A percentile compares a stretch with the other conserved stretches of the same genome.
Conservation (phyloP, 2,888 invertebrate species). For the Campopleginae sp. region DNA sequence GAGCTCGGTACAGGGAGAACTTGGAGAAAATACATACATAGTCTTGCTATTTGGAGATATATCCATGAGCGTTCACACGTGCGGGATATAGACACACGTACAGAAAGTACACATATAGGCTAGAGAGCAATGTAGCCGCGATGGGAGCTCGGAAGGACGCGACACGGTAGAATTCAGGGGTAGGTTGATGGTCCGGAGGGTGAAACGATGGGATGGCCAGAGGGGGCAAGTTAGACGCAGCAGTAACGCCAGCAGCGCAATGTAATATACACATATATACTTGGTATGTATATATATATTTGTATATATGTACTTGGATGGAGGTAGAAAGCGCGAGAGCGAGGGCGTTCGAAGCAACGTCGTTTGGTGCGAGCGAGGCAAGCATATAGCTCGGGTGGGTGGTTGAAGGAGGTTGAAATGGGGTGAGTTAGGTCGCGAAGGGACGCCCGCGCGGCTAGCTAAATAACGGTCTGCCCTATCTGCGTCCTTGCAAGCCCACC, state of each 20-base stretch:
- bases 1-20: conserved; percentile 43
- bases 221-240: conserved; percentile 67
- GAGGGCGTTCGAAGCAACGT: conserved; percentile 27
- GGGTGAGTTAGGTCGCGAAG: conserved; percentile 80
- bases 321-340: conserved; percentile 59
- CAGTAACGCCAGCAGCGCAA: conserved; percentile 58
- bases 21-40: conserved; percentile 21
- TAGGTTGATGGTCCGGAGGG: conserved; percentile 56
- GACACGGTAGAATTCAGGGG: conserved; percentile 60
- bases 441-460: conserved; percentile 79
- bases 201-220: conserved; percentile 66
- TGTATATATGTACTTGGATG: conserved; percentile 18
- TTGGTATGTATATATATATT: not conserved
- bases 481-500: conserved; percentile 68
- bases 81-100: not conserved
- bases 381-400: conserved; percentile 44
- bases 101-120: not conserved
- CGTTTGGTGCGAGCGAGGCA: conserved; percentile 63
- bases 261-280: conserved; percentile 22
- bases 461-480: conserved; percentile 80
- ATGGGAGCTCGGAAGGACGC: conserved; percentile 67
- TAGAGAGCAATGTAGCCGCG: conserved; percentile 62
- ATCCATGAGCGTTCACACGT: not conserved
- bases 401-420: conserved; percentile 58
- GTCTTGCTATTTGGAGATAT: conserved; percentile 12